Percentiles rank a stretch among this genome's conserved stretches.
phyloP scores from a whole-genome alignment of 2,797 vertebrate genomes.

The Microhierax caerulescens region DNA sequence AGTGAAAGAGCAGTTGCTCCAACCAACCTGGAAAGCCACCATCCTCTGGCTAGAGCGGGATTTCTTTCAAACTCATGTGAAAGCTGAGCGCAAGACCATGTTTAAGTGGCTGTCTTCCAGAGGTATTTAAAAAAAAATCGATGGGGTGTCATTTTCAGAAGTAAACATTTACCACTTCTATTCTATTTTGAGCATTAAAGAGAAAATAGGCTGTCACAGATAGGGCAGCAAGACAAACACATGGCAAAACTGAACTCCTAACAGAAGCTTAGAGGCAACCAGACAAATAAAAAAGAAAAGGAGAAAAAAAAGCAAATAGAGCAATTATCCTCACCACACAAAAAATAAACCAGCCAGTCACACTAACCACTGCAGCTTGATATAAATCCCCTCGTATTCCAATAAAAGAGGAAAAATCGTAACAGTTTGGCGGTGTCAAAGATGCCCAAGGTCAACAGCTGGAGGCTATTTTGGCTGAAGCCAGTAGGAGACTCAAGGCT shows the following conservation, averaged over 20 bases:
- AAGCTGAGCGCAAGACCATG: not conserved
- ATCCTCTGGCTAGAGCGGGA: rapidly evolving
- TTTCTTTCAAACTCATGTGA: rapidly evolving
- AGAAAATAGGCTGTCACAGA: not conserved
- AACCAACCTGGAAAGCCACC: not conserved
- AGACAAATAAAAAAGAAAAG: not conserved
- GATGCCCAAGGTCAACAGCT: constrained; percentile 13
- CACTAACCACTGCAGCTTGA: not conserved
- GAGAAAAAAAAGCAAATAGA: not conserved
- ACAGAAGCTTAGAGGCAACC: not conserved
- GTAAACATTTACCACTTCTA: not conserved
- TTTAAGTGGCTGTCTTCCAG: not conserved
- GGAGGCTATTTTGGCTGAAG: not conserved
- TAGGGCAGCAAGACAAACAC: not conserved
- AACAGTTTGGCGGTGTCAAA: not conserved
- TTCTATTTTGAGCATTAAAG: not conserved
- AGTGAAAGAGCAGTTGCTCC: not conserved
- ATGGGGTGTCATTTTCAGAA: not conserved
- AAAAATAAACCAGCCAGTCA: not conserved
- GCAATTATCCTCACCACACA: not conserved
- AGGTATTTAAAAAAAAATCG: not conserved
- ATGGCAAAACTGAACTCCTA: not conserved
- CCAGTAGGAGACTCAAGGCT: not conserved
- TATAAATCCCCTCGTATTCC: not conserved
- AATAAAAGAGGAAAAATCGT: not conserved